Percentiles rank a stretch among this genome's conserved stretches.
Evolutionary conservation across 2,113 vertebrate species (phyloP).

Genomic region (Sylvilagus bachmani): DNA sequence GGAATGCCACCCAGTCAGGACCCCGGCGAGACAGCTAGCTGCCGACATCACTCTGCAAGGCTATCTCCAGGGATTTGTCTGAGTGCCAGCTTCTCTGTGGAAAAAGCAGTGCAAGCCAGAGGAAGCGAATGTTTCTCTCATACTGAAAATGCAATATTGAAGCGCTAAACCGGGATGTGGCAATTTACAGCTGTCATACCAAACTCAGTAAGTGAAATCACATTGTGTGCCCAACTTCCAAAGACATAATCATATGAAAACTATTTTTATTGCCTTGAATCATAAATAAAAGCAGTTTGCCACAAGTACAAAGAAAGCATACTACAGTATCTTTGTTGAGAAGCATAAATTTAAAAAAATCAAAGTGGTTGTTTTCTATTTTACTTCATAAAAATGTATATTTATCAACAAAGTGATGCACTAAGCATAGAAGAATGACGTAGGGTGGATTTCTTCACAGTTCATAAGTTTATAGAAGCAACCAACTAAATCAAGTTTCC

Average conservation of each 20-base stretch:
- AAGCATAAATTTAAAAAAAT: constrained; percentile 33
- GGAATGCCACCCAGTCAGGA: background rate
- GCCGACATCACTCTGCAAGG: constrained; percentile 28
- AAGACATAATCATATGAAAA: constrained; percentile 71
- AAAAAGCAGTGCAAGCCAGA: constrained; percentile 46
- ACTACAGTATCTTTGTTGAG: background rate
- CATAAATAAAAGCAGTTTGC: constrained; percentile 45
- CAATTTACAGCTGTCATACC: constrained; percentile 65
- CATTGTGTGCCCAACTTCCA: constrained; percentile 70
- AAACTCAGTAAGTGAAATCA: constrained; percentile 67
- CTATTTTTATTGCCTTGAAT: constrained; percentile 69
- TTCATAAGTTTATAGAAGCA: constrained; percentile 23
- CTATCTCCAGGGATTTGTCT: constrained; percentile 47
- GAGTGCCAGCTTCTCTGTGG: constrained; percentile 35
- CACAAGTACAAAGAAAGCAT: constrained; percentile 9
- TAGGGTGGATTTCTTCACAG: background rate
- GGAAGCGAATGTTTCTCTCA: background rate
- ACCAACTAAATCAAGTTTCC: constrained; percentile 22
- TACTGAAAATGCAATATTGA: constrained; percentile 54
- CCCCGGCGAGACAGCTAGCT: constrained; percentile 19
- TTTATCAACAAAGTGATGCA: constrained; percentile 6
- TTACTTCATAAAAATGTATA: constrained; percentile 40
- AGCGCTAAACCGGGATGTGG: constrained; percentile 51
- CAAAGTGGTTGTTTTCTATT: constrained; percentile 54
- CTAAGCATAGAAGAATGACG: constrained; percentile 11